Conservation (phyloP, 1,140 invertebrate species). For the Coptotermes formosanus region DNA sequence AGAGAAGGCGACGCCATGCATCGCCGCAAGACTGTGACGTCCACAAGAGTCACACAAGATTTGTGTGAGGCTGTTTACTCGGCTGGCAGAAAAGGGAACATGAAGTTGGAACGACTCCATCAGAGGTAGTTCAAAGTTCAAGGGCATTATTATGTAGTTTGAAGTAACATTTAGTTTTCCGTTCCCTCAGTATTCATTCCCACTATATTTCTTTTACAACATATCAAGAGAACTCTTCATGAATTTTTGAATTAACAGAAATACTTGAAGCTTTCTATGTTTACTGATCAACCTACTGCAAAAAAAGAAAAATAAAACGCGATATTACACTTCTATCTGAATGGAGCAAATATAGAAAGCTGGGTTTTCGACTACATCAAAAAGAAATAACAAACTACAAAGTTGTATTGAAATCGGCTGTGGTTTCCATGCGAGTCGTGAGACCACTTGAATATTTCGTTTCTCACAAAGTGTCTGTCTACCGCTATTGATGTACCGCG, state of each 20-base stretch:
- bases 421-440: background rate
- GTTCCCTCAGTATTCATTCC: background rate
- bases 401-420: background rate
- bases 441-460: background rate
- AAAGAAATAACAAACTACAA: background rate
- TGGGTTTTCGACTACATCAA: background rate
- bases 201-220: background rate
- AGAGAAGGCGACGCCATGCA: background rate
- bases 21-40: background rate
- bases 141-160: background rate
- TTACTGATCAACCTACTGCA: background rate
- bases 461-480: too few relatives aligned
- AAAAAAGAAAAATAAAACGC: background rate
- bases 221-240: background rate
- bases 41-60: background rate
- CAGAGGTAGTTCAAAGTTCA: background rate
- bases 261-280: background rate
- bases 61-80: background rate
- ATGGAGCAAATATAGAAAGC: background rate
- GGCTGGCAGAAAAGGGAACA: background rate
- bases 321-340: background rate
- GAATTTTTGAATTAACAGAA: background rate
- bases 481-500: too few relatives aligned
- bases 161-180: background rate
- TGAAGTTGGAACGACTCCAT: background rate